phyloP scores from a whole-genome alignment of 2,113 vertebrate genomes.

The Setophaga coronata region DNA sequence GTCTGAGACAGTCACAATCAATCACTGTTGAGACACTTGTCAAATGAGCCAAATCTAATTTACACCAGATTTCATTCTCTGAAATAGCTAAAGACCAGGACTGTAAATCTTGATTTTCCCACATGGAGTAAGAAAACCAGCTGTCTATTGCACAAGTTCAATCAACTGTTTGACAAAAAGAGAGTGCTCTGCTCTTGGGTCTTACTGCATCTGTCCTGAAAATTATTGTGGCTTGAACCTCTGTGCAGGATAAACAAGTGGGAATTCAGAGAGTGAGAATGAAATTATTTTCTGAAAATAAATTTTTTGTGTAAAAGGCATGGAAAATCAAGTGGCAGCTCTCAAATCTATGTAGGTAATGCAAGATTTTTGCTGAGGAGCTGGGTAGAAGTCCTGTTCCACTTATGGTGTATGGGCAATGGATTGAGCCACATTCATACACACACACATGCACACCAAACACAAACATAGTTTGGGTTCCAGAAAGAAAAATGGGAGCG shows the following conservation, averaged over 20 bases:
- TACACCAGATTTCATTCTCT: background rate
- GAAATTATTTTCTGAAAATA: background rate
- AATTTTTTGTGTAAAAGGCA: background rate
- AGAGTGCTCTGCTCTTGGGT: background rate
- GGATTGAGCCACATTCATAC: background rate
- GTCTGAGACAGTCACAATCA: accelerated
- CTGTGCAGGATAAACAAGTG: background rate
- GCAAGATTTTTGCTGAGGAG: background rate
- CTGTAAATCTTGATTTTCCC: background rate
- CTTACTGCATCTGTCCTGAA: background rate
- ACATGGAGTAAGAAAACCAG: background rate
- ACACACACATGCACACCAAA: too few species aligned
- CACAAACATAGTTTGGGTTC: too few species aligned
- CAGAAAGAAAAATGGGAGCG: background rate
- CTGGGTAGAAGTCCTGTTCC: background rate
- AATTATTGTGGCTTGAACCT: background rate
- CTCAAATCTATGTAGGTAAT: background rate
- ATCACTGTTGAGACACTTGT: background rate
- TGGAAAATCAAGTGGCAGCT: background rate
- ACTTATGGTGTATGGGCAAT: background rate
- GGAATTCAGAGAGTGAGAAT: background rate
- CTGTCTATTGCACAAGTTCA: background rate
- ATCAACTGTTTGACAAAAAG: background rate
- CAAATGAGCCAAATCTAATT: background rate
- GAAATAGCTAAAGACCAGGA: background rate